Evolutionary conservation across 2,888 invertebrate species (phyloP).

Genomic region (Amitus sp.): DNA sequence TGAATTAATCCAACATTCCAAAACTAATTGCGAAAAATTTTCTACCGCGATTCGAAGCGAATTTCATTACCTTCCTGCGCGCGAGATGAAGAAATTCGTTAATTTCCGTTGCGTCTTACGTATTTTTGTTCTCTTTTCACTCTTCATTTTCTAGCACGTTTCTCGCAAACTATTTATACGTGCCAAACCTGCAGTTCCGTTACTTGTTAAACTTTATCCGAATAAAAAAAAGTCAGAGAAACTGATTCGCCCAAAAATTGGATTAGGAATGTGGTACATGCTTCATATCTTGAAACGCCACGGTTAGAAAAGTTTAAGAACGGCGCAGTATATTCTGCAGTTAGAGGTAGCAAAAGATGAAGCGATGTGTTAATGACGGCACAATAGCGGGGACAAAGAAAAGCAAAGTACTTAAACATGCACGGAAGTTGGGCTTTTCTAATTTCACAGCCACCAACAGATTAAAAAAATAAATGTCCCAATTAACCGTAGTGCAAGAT

Average conservation of each 20-base stretch:
- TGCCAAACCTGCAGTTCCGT: too few relatives aligned
- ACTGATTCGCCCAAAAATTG: too few relatives aligned
- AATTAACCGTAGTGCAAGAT: too few relatives aligned
- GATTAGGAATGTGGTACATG: too few relatives aligned
- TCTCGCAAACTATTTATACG: not conserved
- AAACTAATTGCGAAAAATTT: too few relatives aligned
- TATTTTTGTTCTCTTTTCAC: not conserved
- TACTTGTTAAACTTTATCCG: too few relatives aligned
- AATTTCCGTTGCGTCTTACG: not conserved
- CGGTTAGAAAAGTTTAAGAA: not conserved
- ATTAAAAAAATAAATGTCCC: too few relatives aligned
- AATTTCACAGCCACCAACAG: constrained; percentile 4
- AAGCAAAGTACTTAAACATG: constrained; percentile 40
- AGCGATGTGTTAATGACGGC: constrained; percentile 11
- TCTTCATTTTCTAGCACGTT: constrained; percentile 1
- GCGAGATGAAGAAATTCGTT: not conserved
- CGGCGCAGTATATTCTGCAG: not conserved
- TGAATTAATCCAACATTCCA: too few relatives aligned
- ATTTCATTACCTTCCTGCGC: not conserved
- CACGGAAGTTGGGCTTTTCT: constrained; percentile 22
- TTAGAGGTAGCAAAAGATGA: not conserved
- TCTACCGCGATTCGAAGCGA: not conserved
- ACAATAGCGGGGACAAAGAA: constrained; percentile 9
- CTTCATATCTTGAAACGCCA: not conserved
- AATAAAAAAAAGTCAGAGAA: too few relatives aligned